These are phyloP conservation scores for Propithecus perrieri DNA, from an alignment of 2,797 vertebrate species.

Conservation along the genomic window DNA sequence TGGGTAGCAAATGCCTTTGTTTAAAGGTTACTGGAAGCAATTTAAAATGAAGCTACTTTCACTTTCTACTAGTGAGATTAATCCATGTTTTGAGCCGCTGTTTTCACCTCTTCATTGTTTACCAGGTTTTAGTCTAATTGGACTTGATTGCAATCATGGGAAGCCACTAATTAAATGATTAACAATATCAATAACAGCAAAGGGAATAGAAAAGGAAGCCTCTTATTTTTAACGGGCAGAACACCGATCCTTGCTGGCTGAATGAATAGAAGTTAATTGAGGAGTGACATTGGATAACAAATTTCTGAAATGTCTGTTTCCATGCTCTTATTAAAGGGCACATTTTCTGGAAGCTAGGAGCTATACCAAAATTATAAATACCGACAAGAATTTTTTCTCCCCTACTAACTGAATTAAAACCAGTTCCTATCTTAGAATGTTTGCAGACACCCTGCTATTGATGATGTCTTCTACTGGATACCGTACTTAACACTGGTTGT, in stretches of 20 bases:
- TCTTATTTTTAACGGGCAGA: slow-evolving; percentile 64
- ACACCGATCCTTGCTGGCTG: slow-evolving; percentile 39
- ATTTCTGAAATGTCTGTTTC: slow-evolving; percentile 64
- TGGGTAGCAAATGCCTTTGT: neutral
- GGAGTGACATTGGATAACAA: slow-evolving; percentile 49
- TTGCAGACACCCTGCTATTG: neutral
- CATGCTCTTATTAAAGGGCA: slow-evolving; percentile 45
- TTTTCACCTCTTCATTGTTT: slow-evolving; percentile 70
- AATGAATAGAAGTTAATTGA: slow-evolving; percentile 75
- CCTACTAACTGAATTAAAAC: slow-evolving; percentile 31
- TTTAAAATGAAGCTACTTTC: slow-evolving; percentile 26
- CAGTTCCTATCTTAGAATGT: neutral
- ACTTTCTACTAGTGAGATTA: slow-evolving; percentile 47
- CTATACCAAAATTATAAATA: slow-evolving; percentile 46
- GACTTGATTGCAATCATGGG: slow-evolving; percentile 71
- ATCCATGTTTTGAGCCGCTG: slow-evolving; percentile 28
- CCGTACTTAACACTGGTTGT: neutral
- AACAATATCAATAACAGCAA: slow-evolving; percentile 76
- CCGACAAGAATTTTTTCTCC: neutral
- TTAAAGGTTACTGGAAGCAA: slow-evolving; percentile 31
- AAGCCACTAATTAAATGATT: slow-evolving; percentile 80
- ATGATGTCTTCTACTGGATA: neutral
- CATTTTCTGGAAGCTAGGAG: neutral
- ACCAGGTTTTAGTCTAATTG: slow-evolving; percentile 61
- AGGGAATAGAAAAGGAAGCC: slow-evolving; percentile 58